Evolutionary conservation across 2,113 vertebrate species (phyloP).

Genomic region (Macrotus californicus): DNA sequence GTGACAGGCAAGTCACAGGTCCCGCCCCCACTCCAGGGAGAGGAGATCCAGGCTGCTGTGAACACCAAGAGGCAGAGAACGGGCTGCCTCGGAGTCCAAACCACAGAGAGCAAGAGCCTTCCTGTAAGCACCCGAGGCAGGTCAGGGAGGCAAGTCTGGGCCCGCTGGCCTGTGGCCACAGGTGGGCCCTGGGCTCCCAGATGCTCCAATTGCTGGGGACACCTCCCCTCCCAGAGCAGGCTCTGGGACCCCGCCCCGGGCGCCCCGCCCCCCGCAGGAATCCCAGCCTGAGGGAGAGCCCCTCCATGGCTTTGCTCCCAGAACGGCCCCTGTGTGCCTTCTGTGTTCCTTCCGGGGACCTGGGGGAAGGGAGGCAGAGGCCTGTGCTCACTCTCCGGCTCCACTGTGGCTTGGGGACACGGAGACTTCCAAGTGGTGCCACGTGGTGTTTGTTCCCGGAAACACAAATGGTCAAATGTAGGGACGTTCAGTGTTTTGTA

Average conservation of each 20-base stretch:
- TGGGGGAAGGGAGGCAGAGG: background rate
- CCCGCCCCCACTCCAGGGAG: background rate
- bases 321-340: accelerated
- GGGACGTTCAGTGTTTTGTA: background rate
- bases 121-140: background rate
- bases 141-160: accelerated
- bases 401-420: background rate
- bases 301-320: background rate
- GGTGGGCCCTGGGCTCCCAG: background rate
- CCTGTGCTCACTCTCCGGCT: background rate
- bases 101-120: too few species aligned
- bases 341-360: background rate
- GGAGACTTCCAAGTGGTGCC: background rate
- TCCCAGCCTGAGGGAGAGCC: accelerated
- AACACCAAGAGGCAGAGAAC: background rate
- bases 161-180: background rate
- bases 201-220: accelerated
- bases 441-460: background rate
- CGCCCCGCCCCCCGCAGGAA: accelerated
- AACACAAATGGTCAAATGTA: background rate
- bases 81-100: accelerated
- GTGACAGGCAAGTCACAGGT: background rate
- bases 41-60: background rate
- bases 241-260: accelerated
- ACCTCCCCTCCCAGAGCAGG: background rate